Base-by-base conservation (phyloP, 2,797 vertebrate genomes). In the Gymnopithys bicolor region DNA sequence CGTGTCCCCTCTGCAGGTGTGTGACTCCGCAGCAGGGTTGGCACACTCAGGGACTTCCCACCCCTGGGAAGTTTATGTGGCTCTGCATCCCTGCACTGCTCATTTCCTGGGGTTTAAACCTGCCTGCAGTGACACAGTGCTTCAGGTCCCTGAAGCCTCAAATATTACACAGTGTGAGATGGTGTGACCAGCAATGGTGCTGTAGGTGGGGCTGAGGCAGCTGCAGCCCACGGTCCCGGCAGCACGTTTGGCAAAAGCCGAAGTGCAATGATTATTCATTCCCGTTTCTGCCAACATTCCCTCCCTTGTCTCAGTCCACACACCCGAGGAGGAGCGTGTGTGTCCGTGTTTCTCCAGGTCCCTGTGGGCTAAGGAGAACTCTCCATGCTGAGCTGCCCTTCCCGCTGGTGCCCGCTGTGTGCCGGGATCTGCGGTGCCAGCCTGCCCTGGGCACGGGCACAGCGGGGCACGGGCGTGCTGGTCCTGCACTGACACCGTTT, bases 401-500 rank as follows among this genome's bases (percentile, higher is more conserved):
- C 19, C 32, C 0, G 0, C 43, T 11, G 39, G 25, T 13, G 55
- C 19, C 2, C 73, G 11, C 7, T 1, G 0, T 6, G 19, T 41
- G 70, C 77, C 1, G 6, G n/a, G 18, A 7, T 32, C 45, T 66
- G n/a, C 33, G 19, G 52, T 35, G 52, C 68, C 1, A 5, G 53
- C 62, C 27, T 58, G 66, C 24, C 51, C 39, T 24, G 60, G 64
- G 8, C 9, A 9, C 3, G 19, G 60, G 13, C 0, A 0, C 52
- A 58, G 87, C 13, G 46, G 21, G 37, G 66, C 59, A 22, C 1
- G n/a, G 51, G 35, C 77, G 56, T 60, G 24, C 78, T 59, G n/a
- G 39, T 78, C 93, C 90, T 91, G 10, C 80, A 94, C 91, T 97
- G 78, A 98, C 51, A 84, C 30, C 7, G 96, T 98, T 97, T 98